Evolutionary conservation across 2,113 vertebrate genomes (phyloP).

Genomic region (Salvelinus sp.): DNA sequence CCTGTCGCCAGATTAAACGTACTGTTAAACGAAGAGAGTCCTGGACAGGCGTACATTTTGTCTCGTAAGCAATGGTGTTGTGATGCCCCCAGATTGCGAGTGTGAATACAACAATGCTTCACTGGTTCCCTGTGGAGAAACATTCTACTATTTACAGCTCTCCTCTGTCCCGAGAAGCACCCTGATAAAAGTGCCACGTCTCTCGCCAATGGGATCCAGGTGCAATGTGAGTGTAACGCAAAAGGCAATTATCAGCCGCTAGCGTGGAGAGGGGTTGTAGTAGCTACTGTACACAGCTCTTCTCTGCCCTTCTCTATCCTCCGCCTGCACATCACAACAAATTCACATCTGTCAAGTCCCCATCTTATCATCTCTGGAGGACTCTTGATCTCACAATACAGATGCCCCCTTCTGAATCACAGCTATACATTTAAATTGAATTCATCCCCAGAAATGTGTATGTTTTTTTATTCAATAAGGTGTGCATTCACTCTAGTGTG

Average conservation of each 20-base stretch:
- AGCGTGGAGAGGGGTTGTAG: slow-evolving; percentile 31
- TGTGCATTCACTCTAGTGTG: too few species aligned
- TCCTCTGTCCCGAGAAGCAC: slow-evolving; percentile 46
- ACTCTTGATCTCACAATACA: not conserved
- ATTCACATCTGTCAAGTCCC: not conserved
- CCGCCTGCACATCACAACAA: slow-evolving; percentile 6
- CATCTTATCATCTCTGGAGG: not conserved
- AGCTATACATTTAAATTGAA: not conserved
- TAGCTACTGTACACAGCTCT: slow-evolving; percentile 18
- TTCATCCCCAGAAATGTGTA: not conserved
- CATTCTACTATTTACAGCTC: too few species aligned
- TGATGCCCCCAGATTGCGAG: slow-evolving; percentile 53
- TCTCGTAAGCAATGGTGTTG: slow-evolving; percentile 53
- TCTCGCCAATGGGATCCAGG: slow-evolving; percentile 35
- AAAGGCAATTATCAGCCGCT: slow-evolving; percentile 55
- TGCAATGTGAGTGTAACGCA: slow-evolving; percentile 54
- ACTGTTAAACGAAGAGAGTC: slow-evolving; percentile 21
- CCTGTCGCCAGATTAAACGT: slow-evolving; percentile 46
- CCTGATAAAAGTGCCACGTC: slow-evolving; percentile 54
- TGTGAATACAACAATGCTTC: slow-evolving; percentile 54
- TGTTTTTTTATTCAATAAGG: not conserved
- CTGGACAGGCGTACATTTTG: not conserved
- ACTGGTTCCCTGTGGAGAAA: slow-evolving; percentile 45
- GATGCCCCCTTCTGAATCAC: not conserved
- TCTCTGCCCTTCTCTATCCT: slow-evolving; percentile 5